phyloP scores from a whole-genome alignment of 2,888 invertebrate species.

The Caenorhabditis plicata region DNA sequence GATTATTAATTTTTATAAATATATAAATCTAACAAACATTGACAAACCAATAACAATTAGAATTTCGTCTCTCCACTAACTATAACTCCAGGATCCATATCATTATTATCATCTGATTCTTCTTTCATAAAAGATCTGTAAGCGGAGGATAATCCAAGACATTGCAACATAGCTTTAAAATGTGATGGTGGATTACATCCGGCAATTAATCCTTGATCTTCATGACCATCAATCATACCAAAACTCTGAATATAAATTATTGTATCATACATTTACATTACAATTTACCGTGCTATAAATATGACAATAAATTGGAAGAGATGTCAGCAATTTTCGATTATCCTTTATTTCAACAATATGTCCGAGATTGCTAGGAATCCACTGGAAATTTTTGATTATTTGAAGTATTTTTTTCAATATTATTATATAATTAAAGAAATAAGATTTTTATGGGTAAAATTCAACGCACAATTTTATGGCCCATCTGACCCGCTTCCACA shows the following conservation, averaged over 20 bases:
- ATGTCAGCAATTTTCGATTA: constrained; percentile 14
- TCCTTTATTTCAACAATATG: constrained; percentile 10
- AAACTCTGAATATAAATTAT: constrained; percentile 1
- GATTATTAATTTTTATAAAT: background rate
- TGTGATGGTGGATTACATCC: constrained; percentile 44
- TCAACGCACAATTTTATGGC: constrained; percentile 11
- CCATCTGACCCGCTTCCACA: constrained; percentile 17
- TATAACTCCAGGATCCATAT: background rate
- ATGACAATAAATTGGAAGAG: constrained; percentile 41
- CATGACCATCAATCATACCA: constrained; percentile 28
- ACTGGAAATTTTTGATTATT: constrained; percentile 13
- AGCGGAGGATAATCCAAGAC: constrained; percentile 29
- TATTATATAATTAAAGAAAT: too few relatives aligned
- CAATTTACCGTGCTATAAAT: constrained; percentile 39
- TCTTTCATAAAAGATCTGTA: constrained; percentile 9
- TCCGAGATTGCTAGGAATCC: constrained; percentile 16
- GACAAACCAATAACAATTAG: constrained; percentile 1
- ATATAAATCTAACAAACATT: background rate
- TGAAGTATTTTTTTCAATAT: background rate
- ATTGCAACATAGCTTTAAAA: constrained; percentile 42
- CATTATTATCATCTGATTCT: constrained; percentile 1
- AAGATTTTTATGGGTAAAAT: too few relatives aligned
- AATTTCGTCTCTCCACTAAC: constrained; percentile 12
- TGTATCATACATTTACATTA: too few relatives aligned
- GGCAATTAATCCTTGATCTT: constrained; percentile 34